Evolutionary conservation across 2,113 vertebrate species (phyloP).

Genomic region (Microtus ochrogaster): DNA sequence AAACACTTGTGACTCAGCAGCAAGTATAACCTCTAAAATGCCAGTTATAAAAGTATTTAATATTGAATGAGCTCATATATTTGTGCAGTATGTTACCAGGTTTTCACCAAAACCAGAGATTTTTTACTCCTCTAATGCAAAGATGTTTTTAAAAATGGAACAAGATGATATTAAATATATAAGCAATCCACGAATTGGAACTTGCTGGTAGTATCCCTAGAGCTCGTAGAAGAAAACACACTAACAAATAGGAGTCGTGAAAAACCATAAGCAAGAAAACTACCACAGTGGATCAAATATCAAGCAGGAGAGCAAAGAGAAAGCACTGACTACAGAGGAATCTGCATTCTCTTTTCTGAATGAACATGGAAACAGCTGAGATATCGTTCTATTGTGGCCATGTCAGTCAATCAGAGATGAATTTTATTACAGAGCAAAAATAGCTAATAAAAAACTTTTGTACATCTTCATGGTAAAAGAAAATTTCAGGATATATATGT

Average conservation of each 20-base stretch:
- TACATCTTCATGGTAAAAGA: background rate
- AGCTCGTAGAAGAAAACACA: background rate
- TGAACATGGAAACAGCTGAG: background rate
- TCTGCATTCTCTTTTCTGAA: background rate
- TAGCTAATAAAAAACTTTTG: background rate
- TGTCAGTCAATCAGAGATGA: background rate
- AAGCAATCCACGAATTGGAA: background rate
- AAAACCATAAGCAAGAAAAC: background rate
- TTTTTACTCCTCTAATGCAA: background rate
- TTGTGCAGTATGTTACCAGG: background rate
- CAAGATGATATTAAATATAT: background rate
- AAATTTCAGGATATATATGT: background rate
- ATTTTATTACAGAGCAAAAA: constrained; percentile 4
- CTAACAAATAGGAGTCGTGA: background rate
- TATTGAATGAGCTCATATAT: background rate
- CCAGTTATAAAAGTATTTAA: background rate
- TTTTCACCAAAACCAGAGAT: background rate
- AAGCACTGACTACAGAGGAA: background rate
- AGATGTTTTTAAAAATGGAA: background rate
- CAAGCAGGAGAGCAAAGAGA: background rate
- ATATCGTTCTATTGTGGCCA: background rate
- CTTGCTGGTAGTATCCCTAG: background rate
- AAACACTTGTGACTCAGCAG: background rate
- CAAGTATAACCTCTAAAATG: background rate
- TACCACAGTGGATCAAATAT: background rate